Base-by-base conservation (phyloP, 2,888 invertebrate species). In the Caprella mutica region DNA sequence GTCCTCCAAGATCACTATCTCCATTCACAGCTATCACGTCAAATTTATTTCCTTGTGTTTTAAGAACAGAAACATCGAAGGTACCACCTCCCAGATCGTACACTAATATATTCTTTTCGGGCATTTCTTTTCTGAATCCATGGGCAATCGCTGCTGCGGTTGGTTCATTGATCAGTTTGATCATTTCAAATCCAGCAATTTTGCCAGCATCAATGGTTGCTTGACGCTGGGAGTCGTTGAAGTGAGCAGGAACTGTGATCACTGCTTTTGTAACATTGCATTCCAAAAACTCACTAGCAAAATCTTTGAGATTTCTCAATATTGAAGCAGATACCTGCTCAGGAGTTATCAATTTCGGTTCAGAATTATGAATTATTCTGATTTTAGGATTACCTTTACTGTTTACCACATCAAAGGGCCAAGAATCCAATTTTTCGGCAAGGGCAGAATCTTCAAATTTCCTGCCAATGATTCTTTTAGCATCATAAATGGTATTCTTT, bases 171-270 rank as follows among this genome's bases (percentile, higher is more conserved):
- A 46, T 46, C 9, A 46, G 5, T 27, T 46, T 46, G 1, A 46
- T 14, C n/a, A 46, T 29, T 4, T 46, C 27, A 1, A 46, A 29
- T 19, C 40, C 40, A 27, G 43, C 43, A 19, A 43, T 43, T 23
- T 23, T 43, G 24, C 43, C 43, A 4, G 43, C 43, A n/a, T 43
- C 43, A 19, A 43, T 43, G 2, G 43, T 43, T 12, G 43, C 43
- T n/a, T 43, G 43, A 26, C 46, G 14, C 17, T 46, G 46, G 1
- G 46, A 46, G 46, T 46, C 46, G 8, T 19, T 27, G 26, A 46
- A 46, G n/a, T 46, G 29, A 24, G 46, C 46, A 27, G 46, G 46
- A n/a, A 46, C 46, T 9, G 46, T 46, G 14, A 46, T 46, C 12
- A 46, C 46, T n/a, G 46, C 46, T 14, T 46, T 46, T 17, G 17